phyloP scores from a whole-genome alignment of 1,140 invertebrate genomes.

The Mactra quadrangularis region DNA sequence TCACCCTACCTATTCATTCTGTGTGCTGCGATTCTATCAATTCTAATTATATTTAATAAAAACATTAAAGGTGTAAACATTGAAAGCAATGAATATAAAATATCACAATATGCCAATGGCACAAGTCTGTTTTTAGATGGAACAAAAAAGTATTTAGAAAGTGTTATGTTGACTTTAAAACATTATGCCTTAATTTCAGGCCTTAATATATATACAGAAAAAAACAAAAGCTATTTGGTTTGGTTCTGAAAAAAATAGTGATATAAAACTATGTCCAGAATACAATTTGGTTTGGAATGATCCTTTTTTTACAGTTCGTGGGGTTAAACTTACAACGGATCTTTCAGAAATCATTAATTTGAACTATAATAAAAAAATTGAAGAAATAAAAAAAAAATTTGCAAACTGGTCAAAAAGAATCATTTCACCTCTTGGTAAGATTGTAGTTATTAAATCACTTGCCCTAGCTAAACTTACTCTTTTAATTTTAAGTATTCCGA shows the following conservation, averaged over 20 bases:
- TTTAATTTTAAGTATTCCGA: background rate
- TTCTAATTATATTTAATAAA: conserved; percentile 3
- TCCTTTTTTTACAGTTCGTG: too few relatives aligned
- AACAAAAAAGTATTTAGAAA: conserved; percentile 12
- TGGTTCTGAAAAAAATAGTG: conserved; percentile 20
- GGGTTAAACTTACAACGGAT: too few relatives aligned
- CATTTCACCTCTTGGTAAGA: background rate
- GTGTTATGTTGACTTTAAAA: conserved; percentile 1
- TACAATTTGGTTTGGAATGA: background rate
- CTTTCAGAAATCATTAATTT: too few relatives aligned
- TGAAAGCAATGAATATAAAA: background rate
- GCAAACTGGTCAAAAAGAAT: conserved; percentile 10
- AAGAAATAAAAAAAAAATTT: conserved; percentile 5
- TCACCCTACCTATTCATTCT: conserved; percentile 57
- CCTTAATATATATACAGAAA: conserved; percentile 10
- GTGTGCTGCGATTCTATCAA: conserved; percentile 29
- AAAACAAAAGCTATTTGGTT: conserved; percentile 45
- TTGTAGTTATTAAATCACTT: too few relatives aligned
- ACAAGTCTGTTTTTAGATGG: conserved; percentile 31
- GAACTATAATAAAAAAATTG: conserved; percentile 2
- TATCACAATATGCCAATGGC: conserved; percentile 29
- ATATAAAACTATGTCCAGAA: background rate
- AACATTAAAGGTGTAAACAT: conserved; percentile 23
- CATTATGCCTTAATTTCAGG: background rate
- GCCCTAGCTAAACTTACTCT: conserved; percentile 1